phyloP scores from a whole-genome alignment of 2,797 vertebrate genomes.

The Muscicapa striata region DNA sequence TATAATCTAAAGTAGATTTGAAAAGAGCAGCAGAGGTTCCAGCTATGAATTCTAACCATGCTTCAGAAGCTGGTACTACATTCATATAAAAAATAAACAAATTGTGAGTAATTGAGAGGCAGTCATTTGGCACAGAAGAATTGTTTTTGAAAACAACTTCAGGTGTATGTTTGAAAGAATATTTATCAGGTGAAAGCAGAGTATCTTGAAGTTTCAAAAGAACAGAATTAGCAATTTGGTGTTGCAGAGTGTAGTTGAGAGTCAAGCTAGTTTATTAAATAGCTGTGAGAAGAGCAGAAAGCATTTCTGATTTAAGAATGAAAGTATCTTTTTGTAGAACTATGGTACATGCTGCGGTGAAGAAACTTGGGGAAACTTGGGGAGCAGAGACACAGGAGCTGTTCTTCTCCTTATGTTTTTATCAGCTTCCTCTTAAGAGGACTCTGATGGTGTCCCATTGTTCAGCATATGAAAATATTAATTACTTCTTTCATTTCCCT shows the following conservation, averaged over 20 bases:
- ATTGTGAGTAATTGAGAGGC: neutral
- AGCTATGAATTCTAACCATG: constrained; percentile 2
- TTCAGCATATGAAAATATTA: neutral
- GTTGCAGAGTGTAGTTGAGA: neutral
- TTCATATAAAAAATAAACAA: neutral
- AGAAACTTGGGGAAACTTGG: neutral
- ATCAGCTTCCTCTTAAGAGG: neutral
- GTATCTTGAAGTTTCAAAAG: neutral
- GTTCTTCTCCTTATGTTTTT: neutral
- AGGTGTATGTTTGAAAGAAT: neutral
- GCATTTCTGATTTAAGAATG: neutral
- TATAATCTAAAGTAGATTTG: constrained; percentile 61
- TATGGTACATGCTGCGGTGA: neutral
- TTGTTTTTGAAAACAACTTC: neutral
- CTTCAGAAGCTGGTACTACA: constrained; percentile 36
- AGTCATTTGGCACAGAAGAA: neutral
- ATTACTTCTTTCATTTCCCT: neutral
- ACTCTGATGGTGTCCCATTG: neutral
- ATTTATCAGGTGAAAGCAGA: neutral
- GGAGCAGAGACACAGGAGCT: neutral
- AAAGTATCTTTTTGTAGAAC: neutral
- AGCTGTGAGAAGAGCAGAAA: neutral
- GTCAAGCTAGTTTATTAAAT: neutral
- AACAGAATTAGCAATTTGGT: neutral
- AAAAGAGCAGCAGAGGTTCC: constrained; percentile 38